Conservation (phyloP, 2,888 invertebrate species). For the Elegia similella region DNA sequence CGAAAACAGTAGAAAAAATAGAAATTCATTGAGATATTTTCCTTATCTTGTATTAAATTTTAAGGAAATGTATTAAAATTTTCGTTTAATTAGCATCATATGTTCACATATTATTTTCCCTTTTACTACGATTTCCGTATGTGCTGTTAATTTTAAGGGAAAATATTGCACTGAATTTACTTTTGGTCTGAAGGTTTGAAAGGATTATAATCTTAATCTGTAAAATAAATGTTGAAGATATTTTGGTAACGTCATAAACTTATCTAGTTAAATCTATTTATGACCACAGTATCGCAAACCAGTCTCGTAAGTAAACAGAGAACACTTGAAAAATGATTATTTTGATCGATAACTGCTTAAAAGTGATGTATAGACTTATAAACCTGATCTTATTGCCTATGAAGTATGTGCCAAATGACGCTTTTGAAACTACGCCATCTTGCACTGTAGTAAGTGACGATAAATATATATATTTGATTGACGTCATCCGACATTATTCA, state of each 20-base stretch:
- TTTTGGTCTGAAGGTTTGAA: too few relatives aligned
- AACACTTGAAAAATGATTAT: conserved; percentile 35
- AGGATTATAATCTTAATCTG: too few relatives aligned
- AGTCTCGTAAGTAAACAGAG: conserved; percentile 8
- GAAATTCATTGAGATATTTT: background rate
- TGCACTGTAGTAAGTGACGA: background rate
- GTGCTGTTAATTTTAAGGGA: too few relatives aligned
- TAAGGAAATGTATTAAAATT: too few relatives aligned
- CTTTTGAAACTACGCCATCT: conserved; percentile 16
- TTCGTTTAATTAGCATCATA: too few relatives aligned
- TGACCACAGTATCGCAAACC: background rate
- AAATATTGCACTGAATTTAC: too few relatives aligned
- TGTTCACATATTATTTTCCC: too few relatives aligned
- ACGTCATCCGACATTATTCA: background rate
- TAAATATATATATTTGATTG: conserved; percentile 12
- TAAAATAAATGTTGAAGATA: background rate
- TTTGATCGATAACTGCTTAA: conserved; percentile 37
- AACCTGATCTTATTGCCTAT: conserved; percentile 38
- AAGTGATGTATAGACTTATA: conserved; percentile 38
- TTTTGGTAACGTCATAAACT: background rate
- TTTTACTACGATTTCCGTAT: too few relatives aligned
- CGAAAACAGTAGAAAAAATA: too few relatives aligned
- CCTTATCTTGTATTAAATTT: background rate
- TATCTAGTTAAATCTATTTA: conserved; percentile 8
- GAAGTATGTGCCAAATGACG: conserved; percentile 39